Base-by-base conservation (phyloP, 2,888 invertebrate genomes). In the Yponomeuta plumbellus region DNA sequence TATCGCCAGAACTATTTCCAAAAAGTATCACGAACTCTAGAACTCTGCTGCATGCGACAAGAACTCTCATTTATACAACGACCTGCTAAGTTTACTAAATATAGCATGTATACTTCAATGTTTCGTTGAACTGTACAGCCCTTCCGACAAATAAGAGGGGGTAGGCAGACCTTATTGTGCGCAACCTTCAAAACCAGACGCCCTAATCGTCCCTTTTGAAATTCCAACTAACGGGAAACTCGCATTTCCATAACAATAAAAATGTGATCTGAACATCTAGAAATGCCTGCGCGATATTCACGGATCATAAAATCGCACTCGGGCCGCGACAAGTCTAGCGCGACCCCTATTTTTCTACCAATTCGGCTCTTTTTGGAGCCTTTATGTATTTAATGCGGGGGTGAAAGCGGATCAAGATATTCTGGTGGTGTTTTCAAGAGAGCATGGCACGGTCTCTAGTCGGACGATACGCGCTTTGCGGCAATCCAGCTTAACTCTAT, bases 201-300 rank as follows among this genome's bases (percentile, higher is more conserved):
- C 86, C 80, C 88, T 89, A 90, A 90, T 89, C 89, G 89, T 84
- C 91, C 90, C 89, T 88, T 91, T 90, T 85, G 88, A 89, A 88
- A 89, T 88, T 85, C 88, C 86, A 88, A 89, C 88, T 91, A 90
- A 89, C 88, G 85, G 89, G 81, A 89, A 90, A 88, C 87, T 86
- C 88, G 81, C 84, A 89, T 91, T 91, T 89, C 88, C 89, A 91
- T 91, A 88, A 91, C 91, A 91, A 91, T 91, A 90, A 91, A 90
- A 91, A 90, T 86, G 84, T 88, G 88, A 88, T 90, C 86, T 86
- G 82, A 87, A 88, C 89, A 89, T 89, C 90, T 88, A 89, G 88
- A 86, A 89, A 90, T 88, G 89, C 88, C 84, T 85, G 83, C 74
- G 86, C 85, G 88, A 88, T 90, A 89, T 91, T 91, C 91, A 89